Conservation (phyloP, 2,888 invertebrate genomes). For the Patella pellucida region DNA sequence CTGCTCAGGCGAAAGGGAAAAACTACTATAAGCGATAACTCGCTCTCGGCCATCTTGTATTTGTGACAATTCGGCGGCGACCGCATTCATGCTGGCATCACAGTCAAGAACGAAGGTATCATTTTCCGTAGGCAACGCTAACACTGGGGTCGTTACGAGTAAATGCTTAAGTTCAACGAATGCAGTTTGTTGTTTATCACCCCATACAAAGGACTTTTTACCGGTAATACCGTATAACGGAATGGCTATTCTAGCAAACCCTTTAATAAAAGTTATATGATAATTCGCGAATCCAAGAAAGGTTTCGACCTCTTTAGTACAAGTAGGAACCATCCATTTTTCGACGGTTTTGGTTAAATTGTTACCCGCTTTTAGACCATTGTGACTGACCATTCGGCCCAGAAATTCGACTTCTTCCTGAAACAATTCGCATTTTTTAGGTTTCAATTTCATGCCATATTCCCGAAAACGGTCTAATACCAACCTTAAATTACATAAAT, state of each 20-base stretch:
- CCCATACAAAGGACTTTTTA: too few relatives aligned
- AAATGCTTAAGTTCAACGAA: too few relatives aligned
- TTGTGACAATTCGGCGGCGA: slow-evolving; percentile 37
- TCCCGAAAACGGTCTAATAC: slow-evolving; percentile 29
- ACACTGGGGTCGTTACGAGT: too few relatives aligned
- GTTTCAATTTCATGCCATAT: slow-evolving; percentile 16
- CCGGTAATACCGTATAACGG: too few relatives aligned
- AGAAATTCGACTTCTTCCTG: slow-evolving; percentile 30
- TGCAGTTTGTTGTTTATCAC: too few relatives aligned
- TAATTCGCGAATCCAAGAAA: too few relatives aligned
- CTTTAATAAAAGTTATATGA: too few relatives aligned
- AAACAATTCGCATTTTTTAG: slow-evolving; percentile 36
- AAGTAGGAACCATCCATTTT: too few relatives aligned
- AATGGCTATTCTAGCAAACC: too few relatives aligned
- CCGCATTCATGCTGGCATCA: slow-evolving; percentile 36
- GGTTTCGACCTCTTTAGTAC: too few relatives aligned
- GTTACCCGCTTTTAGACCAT: neutral
- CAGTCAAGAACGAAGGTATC: slow-evolving; percentile 37
- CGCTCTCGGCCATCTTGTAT: slow-evolving; percentile 27
- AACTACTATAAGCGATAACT: slow-evolving; percentile 31
- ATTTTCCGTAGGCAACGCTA: neutral
- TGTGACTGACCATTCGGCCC: slow-evolving; percentile 21
- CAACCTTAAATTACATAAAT: slow-evolving; percentile 23
- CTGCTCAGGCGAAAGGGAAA: slow-evolving; percentile 27
- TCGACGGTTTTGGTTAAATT: too few relatives aligned